Conservation (phyloP, 2,113 vertebrate species). For the Scalopus aquaticus region DNA sequence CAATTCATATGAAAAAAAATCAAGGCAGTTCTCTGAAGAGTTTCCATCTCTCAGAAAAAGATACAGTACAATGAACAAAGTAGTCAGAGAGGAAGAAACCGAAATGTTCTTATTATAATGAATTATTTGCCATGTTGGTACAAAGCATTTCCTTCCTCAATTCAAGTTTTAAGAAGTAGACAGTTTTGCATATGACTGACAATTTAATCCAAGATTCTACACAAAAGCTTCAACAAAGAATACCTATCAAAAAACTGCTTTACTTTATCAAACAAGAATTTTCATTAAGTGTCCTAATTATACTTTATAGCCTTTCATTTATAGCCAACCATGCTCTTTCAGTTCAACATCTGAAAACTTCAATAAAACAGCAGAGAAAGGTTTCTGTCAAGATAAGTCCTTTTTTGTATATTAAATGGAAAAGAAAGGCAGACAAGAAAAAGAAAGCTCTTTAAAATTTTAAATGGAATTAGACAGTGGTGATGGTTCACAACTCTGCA, state of each 20-base stretch:
- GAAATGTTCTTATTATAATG: slow-evolving; percentile 74
- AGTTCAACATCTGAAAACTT: slow-evolving; percentile 49
- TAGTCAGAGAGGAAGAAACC: slow-evolving; percentile 52
- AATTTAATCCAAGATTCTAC: slow-evolving; percentile 55
- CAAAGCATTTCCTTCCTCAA: slow-evolving; percentile 84
- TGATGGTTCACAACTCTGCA: background rate
- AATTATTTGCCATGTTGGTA: slow-evolving; percentile 74
- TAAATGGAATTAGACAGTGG: background rate
- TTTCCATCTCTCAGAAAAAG: slow-evolving; percentile 22
- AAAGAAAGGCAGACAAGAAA: slow-evolving; percentile 43
- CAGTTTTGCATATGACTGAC: slow-evolving; percentile 51
- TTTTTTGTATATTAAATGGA: slow-evolving; percentile 3
- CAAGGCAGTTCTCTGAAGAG: slow-evolving; percentile 29
- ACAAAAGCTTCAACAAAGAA: slow-evolving; percentile 60
- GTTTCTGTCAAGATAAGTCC: background rate
- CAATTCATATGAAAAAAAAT: background rate
- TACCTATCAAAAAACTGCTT: background rate
- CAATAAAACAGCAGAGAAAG: background rate
- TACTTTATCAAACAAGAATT: slow-evolving; percentile 28
- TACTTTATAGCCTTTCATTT: slow-evolving; percentile 26
- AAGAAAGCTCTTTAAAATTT: slow-evolving; percentile 30
- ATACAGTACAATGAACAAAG: slow-evolving; percentile 42
- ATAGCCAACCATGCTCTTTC: background rate
- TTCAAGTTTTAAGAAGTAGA: slow-evolving; percentile 70
- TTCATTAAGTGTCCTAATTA: background rate